Base-by-base conservation (phyloP, 2,797 vertebrate genomes). In the Linurgus olivaceus region DNA sequence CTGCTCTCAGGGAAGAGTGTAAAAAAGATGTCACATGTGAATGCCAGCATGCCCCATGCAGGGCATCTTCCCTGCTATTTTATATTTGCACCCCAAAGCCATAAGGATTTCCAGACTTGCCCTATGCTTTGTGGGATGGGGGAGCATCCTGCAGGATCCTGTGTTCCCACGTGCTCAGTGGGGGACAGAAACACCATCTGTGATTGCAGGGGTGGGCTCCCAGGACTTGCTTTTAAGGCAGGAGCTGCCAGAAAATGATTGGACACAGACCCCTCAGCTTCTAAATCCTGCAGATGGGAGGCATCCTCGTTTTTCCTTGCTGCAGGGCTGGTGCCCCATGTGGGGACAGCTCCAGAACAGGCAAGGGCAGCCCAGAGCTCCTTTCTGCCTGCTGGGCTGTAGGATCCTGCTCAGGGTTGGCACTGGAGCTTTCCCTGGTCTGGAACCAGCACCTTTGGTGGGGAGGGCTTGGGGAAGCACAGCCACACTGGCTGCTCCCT, bases 361-460 rank as follows among this genome's bases (percentile, higher is more conserved):
- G 51, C 92, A 61, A 10, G 40, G 62, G 58, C 10, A 48, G 51
- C 63, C 51, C 52, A 38, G 68, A 75, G 72, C 83, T 90, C 33
- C 29, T 38, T 25, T 31, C 63, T 83, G 91, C 67, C 50, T 3
- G 2, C 42, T 25, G 26, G 58, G 45, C 3, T 72, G 50, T 2
- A 3, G 67, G 67, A 42, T 76, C 63, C 55, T 10, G 5, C 85
- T 50, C 4, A 6, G 52, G 40, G 8, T 1, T 72, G 82, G 28
- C 48, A 6, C 25, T 2, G 5, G 51, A 54, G 44, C 59, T 40
- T 21, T 73, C 31, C 35, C 59, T 3, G 0, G 2, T 25, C 15
- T 0, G 0, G 38, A 85, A 38, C 9, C 1, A 6, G 37, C 50
- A 29, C 0, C 1, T 74, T 37, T 50, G 76, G 71, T 23, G 82